Percentiles rank a stretch among this genome's conserved stretches.
phyloP scores from a whole-genome alignment of 2,888 invertebrate species.

The Spisula subtruncata region DNA sequence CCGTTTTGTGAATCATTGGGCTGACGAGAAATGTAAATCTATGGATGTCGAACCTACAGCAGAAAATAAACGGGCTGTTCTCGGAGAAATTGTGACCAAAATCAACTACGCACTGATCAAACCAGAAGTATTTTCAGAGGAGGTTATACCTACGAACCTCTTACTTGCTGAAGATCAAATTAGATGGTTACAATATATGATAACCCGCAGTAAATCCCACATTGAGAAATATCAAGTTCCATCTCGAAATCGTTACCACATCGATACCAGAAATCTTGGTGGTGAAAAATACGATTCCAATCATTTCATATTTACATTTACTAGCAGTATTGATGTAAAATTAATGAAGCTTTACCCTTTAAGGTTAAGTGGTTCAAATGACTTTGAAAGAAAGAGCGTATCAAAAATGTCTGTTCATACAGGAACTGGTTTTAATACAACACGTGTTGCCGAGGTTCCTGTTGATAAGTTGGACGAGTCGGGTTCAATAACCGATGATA shows the following conservation, averaged over 20 bases:
- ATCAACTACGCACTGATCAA: constrained; percentile 24
- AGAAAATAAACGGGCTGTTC: not conserved
- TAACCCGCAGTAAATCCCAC: not conserved
- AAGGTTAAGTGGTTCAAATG: not conserved
- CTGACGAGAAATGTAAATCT: too few species aligned
- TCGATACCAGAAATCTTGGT: not conserved
- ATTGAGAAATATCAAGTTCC: not conserved
- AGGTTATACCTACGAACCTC: constrained; percentile 17
- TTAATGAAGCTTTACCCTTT: not conserved
- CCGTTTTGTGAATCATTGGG: too few species aligned
- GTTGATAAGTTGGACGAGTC: too few species aligned
- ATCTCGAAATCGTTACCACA: not conserved
- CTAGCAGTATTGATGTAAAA: not conserved
- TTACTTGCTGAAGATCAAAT: constrained; percentile 1
- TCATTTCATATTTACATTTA: not conserved
- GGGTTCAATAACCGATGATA: too few species aligned
- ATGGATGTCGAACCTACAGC: not conserved
- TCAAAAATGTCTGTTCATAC: too few species aligned
- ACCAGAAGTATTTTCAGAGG: constrained; percentile 5
- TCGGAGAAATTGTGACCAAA: not conserved
- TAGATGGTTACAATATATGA: not conserved
- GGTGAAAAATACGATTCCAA: not conserved
- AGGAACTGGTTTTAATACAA: too few species aligned
- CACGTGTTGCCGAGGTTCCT: too few species aligned
- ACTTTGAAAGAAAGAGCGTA: too few species aligned